Base-by-base conservation (phyloP, 1,140 invertebrate genomes). In the Hycleus phaleratus region DNA sequence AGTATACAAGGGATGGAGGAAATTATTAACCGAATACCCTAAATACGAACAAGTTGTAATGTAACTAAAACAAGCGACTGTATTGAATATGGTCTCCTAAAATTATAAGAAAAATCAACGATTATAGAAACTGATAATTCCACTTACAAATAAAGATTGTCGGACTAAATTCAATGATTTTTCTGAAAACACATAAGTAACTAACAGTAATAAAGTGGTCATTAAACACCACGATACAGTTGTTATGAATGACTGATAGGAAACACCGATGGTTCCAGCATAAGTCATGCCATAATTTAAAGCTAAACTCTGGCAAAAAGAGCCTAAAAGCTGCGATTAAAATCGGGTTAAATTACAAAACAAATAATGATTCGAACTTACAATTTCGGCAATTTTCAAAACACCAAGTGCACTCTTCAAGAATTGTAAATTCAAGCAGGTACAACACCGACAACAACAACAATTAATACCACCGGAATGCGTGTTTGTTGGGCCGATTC, bases 51-150 rank as follows among this genome's bases (percentile, higher is more conserved):
- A 82, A 0, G 87, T 84, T 26, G 83, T 85, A 42, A 90, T 68
- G 65, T 90, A 90, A 66, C 90, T 80, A 66, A 88, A 82, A 50
- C 82, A 84, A 2, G 88, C 85, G 9, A 87, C 73, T 1, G 71
- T 72, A 71, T 91, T 91, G 71, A 91, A 91, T 60, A 88, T 74
- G 9, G 82, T 80, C 75, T 92, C 90, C 89, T 91, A 69, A 26
- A 79, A 78, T 68, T 63, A 66, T 59, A 18, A 18, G 58, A 65
- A 62, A 47, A 49, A 4, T 12, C 48, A 26, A 46, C 46, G 26
- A 48, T 50, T 57, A 7, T 39, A 26, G 10, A 3, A 8, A 50
- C n/a, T 1, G 4, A 18, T 39, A 38, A 18, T 32, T 39, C 64
- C 66, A 77, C 88, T 83, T 80, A 91, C 89, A 69, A 91, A 91